phyloP scores from a whole-genome alignment of 2,797 vertebrate genomes.

The Alectoris magna region DNA sequence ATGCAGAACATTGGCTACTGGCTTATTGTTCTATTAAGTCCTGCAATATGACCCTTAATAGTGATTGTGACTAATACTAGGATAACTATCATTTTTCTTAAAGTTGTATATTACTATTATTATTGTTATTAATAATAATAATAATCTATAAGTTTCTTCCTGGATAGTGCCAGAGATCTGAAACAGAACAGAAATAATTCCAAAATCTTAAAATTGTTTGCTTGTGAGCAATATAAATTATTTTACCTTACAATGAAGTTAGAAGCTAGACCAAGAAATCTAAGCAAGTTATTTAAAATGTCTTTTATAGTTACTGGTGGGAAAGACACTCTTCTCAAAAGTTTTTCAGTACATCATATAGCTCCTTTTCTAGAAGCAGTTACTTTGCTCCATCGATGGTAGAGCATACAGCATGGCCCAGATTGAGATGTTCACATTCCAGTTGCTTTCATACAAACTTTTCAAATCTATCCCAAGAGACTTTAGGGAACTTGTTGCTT shows the following conservation, averaged over 20 bases:
- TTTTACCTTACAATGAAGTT: not conserved
- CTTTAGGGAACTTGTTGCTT: not conserved
- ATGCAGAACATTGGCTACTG: constrained; percentile 71
- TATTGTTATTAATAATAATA: not conserved
- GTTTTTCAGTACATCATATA: not conserved
- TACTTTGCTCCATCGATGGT: not conserved
- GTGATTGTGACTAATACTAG: constrained; percentile 37
- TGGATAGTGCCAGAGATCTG: not conserved
- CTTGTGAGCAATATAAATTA: not conserved
- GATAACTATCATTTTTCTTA: constrained; percentile 22
- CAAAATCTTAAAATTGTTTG: not conserved
- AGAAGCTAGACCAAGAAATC: not conserved
- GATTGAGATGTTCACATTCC: not conserved
- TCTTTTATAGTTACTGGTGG: not conserved
- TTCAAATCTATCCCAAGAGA: not conserved
- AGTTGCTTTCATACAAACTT: not conserved
- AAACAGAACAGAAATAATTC: not conserved
- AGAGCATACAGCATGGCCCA: not conserved
- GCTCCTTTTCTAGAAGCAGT: not conserved
- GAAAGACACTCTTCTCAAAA: not conserved
- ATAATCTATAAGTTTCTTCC: not conserved
- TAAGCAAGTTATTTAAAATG: not conserved
- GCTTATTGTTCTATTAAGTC: constrained; percentile 69
- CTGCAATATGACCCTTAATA: constrained; percentile 60
- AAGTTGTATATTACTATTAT: not conserved